These are phyloP conservation scores for Zosterops pallidus DNA, from an alignment of 2,113 vertebrate species.

Conservation along the genomic window DNA sequence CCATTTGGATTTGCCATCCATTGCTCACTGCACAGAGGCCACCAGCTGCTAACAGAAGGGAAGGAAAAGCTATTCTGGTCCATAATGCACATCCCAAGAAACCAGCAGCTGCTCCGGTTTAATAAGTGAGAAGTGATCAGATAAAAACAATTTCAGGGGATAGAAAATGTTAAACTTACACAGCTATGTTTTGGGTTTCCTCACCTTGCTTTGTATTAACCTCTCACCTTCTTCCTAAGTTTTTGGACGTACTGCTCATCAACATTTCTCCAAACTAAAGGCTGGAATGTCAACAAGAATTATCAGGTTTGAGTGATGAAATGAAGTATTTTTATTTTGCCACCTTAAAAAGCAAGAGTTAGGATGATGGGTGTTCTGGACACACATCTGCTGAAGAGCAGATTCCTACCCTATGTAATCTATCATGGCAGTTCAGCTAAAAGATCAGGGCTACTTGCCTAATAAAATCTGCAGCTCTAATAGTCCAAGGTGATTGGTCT, in stretches of 20 bases:
- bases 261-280: not conserved
- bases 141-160: not conserved
- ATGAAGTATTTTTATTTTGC: not conserved
- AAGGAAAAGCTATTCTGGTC: not conserved
- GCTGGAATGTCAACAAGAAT: accelerated
- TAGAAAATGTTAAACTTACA: not conserved
- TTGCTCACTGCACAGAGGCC: not conserved
- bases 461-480: not conserved
- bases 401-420: not conserved
- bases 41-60: not conserved
- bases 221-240: not conserved
- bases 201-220: accelerated
- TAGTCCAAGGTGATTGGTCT: not conserved
- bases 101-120: accelerated
- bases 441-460: not conserved
- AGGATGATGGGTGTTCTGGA: not conserved
- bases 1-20: not conserved
- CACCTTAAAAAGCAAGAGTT: not conserved
- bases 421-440: not conserved
- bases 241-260: not conserved
- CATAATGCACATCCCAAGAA: not conserved
- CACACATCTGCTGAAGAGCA: not conserved
- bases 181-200: not conserved
- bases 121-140: not conserved
- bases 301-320: not conserved